Base-by-base conservation (phyloP, 1,140 invertebrate genomes). In the Drosophila sucinea region DNA sequence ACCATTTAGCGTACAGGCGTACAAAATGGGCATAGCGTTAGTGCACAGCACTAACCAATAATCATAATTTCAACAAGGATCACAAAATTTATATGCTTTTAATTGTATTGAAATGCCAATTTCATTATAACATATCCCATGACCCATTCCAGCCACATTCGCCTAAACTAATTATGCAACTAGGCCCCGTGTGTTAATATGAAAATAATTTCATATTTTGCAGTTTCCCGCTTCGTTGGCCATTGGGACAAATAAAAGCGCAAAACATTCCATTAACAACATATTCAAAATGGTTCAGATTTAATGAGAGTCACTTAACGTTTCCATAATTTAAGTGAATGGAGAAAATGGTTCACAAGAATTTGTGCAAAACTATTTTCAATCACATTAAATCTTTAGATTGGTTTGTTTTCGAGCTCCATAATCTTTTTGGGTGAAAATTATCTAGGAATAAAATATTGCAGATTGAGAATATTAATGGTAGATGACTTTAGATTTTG, bases 31-130 rank as follows among this genome's bases (percentile, higher is more conserved):
- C 44, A 51, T 47, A 25, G 72, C 79, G 75, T 71, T 78, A 57
- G 62, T 63, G 60, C 58, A 41, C 58, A 60, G 79, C 61, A 81
- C 35, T 10, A 51, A 51, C 23, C 44, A 51, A 17, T 77, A 87
- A 86, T 87, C 66, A 79, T 79, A 82, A 70, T 82, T 73, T 58
- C 29, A 38, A 62, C 47, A 51, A 56, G 77, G 61, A 69, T 57
- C 71, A 57, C 51, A 73, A 67, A 67, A 83, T 87, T 87, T 77
- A 86, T 86, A 87, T 73, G 68, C 79, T 83, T 86, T 87, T 86
- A 86, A 86, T 87, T 86, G 83, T 76, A 87, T 76, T 69, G 62
- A 68, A 77, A 77, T 85, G 75, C 79, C 73, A 79, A 66, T 82
- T 87, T 73, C 67, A 87, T 83, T 79, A 83, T 79, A 84, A 72